Evolutionary conservation across 2,888 invertebrate species (phyloP), one percentile per base, ranked within the genome.

Genomic region (Drosophila gaucha): DNA sequence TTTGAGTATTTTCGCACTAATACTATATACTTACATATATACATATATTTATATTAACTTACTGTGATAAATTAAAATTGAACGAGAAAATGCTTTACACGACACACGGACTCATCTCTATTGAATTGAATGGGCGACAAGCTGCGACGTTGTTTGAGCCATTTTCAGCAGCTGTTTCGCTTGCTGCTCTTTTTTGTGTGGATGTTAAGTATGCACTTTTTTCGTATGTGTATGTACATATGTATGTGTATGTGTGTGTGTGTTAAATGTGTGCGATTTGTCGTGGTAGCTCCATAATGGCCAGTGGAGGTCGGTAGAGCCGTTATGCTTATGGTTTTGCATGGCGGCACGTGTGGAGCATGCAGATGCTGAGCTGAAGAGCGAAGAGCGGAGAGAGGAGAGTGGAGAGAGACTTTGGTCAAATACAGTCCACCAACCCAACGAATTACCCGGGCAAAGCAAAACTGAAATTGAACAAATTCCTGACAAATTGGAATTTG

Each of bases 401-500:
- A 24, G 14, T 18, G 14, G 8, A 20, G 44, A 31, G 31, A 31
- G 31, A n/a, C 28, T 16, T 8, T 30, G 52, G 30, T 38, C 50
- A 38, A 50, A 35, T 28, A 38, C 31, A 43, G 6, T n/a, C 22
- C 31, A 12, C 46, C 20, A 28, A 31, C n/a, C 49, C 18, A 49
- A 46, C 66, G 68, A 68, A 67, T 50, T 74, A 50, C 65, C 71
- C 59, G 66, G 66, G 60, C 82, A 80, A 84, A 78, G 80, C 83
- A 80, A 82, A 89, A 89, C 87, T 88, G 74, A 90, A 89, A 90
- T 90, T 90, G 90, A 89, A 90, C 90, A 89, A 89, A 89, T 89
- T 89, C 90, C 89, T 89, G 88, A 89, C 89, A 89, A 89, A 89
- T 89, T 89, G 90, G 89, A 90, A 88, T 88, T 90, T 89, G 88